phyloP scores from a whole-genome alignment of 1,140 invertebrate genomes.

The Orchestia grillus region DNA sequence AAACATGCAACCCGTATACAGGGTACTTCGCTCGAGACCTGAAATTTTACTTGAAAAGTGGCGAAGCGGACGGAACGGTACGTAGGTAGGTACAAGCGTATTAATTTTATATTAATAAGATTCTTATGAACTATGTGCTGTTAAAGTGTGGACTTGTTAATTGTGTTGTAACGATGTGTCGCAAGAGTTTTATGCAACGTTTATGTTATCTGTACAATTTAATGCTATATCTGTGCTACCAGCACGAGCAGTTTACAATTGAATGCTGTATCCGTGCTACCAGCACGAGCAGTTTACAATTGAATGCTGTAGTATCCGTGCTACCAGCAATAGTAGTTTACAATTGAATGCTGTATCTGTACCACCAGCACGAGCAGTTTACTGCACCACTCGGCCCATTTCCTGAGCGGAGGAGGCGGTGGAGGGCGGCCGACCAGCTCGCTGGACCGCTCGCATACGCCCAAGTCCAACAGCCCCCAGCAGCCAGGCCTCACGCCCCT shows the following conservation, averaged over 20 bases:
- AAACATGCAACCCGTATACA: too few species aligned
- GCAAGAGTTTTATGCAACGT: neutral
- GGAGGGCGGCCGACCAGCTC: neutral
- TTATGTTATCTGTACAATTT: neutral
- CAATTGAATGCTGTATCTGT: neutral
- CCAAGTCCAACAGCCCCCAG: constrained; percentile 58
- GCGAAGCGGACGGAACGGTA: too few species aligned
- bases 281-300: neutral
- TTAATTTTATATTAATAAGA: too few species aligned
- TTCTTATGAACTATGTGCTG: too few species aligned
- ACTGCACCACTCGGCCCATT: constrained; percentile 49
- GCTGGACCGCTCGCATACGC: neutral
- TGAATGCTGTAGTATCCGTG: neutral
- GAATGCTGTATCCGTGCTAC: neutral
- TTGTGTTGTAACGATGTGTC: too few species aligned
- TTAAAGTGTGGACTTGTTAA: too few species aligned
- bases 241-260: neutral
- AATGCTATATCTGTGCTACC: neutral
- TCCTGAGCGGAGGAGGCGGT: constrained; percentile 31
- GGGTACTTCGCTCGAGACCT: too few species aligned
- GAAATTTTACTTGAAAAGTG: too few species aligned
- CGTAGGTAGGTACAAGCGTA: too few species aligned
- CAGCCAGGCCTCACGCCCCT: constrained; percentile 65
- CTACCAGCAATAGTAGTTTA: too few species aligned
- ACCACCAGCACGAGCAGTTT: constrained; percentile 55